A percentile compares a stretch with the other conserved stretches of the same genome.
These are phyloP conservation scores for Nymphicus hollandicus DNA, from an alignment of 2,113 vertebrate genomes.

Conservation along the genomic window DNA sequence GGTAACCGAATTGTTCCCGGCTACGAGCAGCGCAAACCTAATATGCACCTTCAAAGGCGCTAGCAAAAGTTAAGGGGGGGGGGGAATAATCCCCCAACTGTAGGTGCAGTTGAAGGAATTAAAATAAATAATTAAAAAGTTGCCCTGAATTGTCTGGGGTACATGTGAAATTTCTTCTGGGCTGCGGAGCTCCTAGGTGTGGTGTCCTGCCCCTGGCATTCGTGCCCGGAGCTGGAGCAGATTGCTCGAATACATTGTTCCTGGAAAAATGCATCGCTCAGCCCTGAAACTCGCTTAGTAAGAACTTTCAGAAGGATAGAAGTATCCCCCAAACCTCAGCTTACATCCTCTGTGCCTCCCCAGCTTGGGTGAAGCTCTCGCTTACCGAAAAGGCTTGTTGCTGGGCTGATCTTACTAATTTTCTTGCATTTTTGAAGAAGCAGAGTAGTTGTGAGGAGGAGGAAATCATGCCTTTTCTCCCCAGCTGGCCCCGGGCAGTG, in stretches of 20 bases:
- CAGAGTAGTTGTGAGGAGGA: not conserved
- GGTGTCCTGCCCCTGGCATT: not conserved
- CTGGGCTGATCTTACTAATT: not conserved
- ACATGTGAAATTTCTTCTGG: not conserved
- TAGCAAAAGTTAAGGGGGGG: not conserved
- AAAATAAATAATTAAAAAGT: not conserved
- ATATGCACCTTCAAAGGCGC: not conserved
- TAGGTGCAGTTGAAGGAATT: not conserved
- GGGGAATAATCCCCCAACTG: not conserved
- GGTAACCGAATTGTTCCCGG: not conserved
- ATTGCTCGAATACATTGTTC: conserved; percentile 56
- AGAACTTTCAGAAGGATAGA: conserved; percentile 32
- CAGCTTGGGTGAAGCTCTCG: not conserved
- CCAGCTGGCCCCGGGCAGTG: not conserved
- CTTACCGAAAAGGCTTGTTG: not conserved
- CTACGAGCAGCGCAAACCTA: not conserved
- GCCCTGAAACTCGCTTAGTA: not conserved
- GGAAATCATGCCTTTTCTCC: not conserved
- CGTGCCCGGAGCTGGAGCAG: not conserved
- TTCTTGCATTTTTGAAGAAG: conserved; percentile 1
- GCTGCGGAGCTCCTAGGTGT: not conserved
- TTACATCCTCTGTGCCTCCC: not conserved
- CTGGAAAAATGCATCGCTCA: conserved; percentile 17
- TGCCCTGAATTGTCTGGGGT: not conserved
- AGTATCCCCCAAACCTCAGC: not conserved